Conservation (phyloP, 2,113 vertebrate genomes). For the Ochotona curzoniae region DNA sequence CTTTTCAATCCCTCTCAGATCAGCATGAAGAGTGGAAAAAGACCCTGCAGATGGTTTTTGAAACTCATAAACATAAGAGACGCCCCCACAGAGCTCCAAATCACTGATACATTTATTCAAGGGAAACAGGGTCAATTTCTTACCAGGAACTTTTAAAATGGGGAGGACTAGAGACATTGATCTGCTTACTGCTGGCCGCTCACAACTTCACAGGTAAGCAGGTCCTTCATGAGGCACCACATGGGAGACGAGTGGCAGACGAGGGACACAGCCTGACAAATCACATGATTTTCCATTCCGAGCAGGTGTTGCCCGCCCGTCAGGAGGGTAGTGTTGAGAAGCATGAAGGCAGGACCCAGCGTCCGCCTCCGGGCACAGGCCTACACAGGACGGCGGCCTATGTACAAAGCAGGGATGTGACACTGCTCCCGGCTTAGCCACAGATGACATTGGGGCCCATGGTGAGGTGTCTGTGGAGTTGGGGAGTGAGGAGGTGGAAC, state of each 20-base stretch:
- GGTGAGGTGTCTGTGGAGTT: not conserved
- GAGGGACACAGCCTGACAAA: not conserved
- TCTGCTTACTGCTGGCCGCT: not conserved
- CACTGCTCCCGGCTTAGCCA: not conserved
- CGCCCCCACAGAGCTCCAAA: slow-evolving; percentile 59
- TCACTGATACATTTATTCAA: slow-evolving; percentile 76
- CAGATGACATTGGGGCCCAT: not conserved
- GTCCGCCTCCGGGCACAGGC: not conserved
- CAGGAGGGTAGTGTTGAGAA: slow-evolving; percentile 70
- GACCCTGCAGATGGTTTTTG: too few species aligned
- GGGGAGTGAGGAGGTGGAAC: not conserved
- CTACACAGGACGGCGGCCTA: not conserved
- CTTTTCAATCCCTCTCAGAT: not conserved
- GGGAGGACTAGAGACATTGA: slow-evolving; percentile 22
- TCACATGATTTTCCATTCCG: slow-evolving; percentile 49
- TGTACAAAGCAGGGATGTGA: slow-evolving; percentile 53
- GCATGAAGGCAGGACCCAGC: not conserved
- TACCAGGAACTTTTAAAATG: not conserved
- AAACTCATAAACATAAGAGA: not conserved
- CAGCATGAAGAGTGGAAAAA: not conserved
- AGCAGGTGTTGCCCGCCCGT: slow-evolving; percentile 12
- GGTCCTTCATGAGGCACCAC: not conserved
- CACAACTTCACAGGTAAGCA: not conserved
- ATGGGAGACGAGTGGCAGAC: not conserved
- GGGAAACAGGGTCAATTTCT: slow-evolving; percentile 30